Evolutionary conservation across 2,888 invertebrate genomes (phyloP).

Genomic region (Andricus quercusramuli): DNA sequence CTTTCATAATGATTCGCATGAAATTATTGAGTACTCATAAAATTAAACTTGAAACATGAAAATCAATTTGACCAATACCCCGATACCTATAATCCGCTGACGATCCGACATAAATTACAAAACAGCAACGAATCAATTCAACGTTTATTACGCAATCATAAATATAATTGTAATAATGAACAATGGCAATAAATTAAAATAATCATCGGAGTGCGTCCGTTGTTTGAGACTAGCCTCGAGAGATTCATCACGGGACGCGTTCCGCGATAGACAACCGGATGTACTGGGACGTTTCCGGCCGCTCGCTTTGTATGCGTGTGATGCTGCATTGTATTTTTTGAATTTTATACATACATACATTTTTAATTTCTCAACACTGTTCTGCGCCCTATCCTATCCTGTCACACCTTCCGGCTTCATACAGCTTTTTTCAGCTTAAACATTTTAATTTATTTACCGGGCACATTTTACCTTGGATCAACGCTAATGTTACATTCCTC

Average conservation of each 20-base stretch:
- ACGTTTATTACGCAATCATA: slow-evolving; percentile 10
- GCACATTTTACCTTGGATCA: slow-evolving; percentile 16
- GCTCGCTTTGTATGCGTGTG: slow-evolving; percentile 20
- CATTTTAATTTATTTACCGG: slow-evolving; percentile 30
- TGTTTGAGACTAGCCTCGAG: slow-evolving; percentile 30
- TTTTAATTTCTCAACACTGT: slow-evolving; percentile 33
- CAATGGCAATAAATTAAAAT: slow-evolving; percentile 33
- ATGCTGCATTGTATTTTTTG: slow-evolving; percentile 6
- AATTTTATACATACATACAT: background rate
- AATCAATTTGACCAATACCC: background rate
- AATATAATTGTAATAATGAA: slow-evolving; percentile 15
- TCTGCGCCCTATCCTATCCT: slow-evolving; percentile 18
- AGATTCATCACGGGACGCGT: slow-evolving; percentile 23
- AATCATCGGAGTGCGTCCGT: slow-evolving; percentile 37
- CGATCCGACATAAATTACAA: slow-evolving; percentile 2
- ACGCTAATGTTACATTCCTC: background rate
- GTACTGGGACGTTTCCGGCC: slow-evolving; percentile 25
- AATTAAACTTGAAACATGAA: background rate
- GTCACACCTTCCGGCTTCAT: slow-evolving; percentile 7
- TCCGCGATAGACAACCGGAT: slow-evolving; percentile 31
- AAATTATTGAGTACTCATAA: background rate
- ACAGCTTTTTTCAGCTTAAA: slow-evolving; percentile 1
- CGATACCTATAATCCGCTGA: background rate
- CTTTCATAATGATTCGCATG: background rate
- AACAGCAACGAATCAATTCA: slow-evolving; percentile 2